A percentile compares a stretch with the other conserved stretches of the same genome.
Conservation (phyloP, 2,113 vertebrate species). For the Manacus vitellinus region DNA sequence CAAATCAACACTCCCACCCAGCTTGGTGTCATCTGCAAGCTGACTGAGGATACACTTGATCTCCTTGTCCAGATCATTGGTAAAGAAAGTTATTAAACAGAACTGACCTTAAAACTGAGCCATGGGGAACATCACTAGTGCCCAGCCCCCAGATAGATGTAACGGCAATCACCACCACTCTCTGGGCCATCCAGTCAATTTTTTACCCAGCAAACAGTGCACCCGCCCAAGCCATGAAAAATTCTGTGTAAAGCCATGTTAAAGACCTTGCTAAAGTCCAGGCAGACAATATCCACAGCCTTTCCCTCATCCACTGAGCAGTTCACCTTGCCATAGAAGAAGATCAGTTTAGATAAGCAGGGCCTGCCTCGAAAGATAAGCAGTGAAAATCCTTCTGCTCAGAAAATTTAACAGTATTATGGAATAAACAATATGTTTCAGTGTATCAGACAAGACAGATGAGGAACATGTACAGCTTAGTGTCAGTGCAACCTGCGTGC, state of each 20-base stretch:
- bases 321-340: neutral
- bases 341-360: neutral
- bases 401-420: neutral
- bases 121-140: neutral
- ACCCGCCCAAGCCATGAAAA: neutral
- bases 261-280: neutral
- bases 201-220: neutral
- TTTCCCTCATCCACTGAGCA: neutral
- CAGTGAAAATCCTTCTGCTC: neutral
- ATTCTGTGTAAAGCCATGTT: neutral
- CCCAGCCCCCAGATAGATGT: neutral
- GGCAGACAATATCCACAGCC: neutral
- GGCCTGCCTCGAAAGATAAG: neutral
- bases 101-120: neutral
- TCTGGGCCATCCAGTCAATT: neutral
- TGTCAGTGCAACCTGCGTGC: neutral
- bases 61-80: accelerated
- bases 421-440: neutral
- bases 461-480: neutral
- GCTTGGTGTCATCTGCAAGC: neutral
- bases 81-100: neutral
- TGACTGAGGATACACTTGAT: neutral
- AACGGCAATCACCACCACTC: neutral
- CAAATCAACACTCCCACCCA: neutral
- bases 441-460: neutral